Evolutionary conservation across 1,140 invertebrate species (phyloP).

Genomic region (Sitodiplosis mosellana): DNA sequence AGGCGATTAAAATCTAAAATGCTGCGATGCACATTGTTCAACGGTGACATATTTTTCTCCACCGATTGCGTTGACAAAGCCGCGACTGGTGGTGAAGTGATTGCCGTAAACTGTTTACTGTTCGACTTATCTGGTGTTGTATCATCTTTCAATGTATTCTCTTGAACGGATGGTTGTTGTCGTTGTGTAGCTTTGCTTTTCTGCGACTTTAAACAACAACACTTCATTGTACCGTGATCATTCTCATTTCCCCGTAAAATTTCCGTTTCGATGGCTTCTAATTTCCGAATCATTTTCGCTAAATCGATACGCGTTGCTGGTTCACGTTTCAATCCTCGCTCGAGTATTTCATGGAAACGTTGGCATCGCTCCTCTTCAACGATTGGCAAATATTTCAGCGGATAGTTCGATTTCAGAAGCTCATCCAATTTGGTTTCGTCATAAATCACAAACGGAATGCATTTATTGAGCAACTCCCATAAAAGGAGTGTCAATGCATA

Average conservation of each 20-base stretch:
- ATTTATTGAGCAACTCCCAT: slow-evolving; percentile 3
- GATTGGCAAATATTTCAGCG: slow-evolving; percentile 1
- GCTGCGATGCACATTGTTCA: too few relatives aligned
- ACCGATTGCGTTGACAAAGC: too few relatives aligned
- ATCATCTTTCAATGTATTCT: too few relatives aligned
- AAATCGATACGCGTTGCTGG: background rate
- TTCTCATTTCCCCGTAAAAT: background rate
- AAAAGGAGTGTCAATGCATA: slow-evolving; percentile 2
- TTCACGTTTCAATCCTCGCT: background rate
- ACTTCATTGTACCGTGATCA: too few relatives aligned
- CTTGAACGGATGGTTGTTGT: too few relatives aligned
- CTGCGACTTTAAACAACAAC: too few relatives aligned
- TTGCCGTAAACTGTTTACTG: too few relatives aligned
- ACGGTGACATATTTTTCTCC: too few relatives aligned
- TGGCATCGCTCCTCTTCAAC: slow-evolving; percentile 1
- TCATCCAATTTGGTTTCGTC: background rate
- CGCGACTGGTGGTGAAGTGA: too few relatives aligned
- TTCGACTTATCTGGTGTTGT: too few relatives aligned
- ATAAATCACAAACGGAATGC: slow-evolving; percentile 4
- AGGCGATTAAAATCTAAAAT: too few relatives aligned
- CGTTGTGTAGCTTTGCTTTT: too few relatives aligned
- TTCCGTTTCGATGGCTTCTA: background rate
- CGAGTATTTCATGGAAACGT: background rate
- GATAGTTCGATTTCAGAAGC: background rate
- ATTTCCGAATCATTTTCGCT: background rate